phyloP scores from a whole-genome alignment of 2,113 vertebrate species.

The Stigmatopora nigra region DNA sequence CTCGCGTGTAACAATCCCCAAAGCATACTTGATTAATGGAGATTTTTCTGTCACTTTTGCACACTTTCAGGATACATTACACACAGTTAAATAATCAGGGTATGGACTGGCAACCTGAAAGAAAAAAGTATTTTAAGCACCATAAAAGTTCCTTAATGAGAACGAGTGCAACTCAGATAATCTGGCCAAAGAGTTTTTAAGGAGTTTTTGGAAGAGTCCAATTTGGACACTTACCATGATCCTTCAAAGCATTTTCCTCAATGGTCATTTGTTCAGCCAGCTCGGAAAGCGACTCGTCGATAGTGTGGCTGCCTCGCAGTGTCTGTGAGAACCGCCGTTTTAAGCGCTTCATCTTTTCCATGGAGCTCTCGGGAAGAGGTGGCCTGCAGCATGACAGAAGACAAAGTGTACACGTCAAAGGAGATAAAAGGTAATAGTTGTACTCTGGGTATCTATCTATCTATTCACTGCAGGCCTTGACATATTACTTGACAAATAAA shows the following conservation, averaged over 20 bases:
- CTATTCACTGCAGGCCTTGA: constrained; percentile 10
- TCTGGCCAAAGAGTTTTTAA: no score
- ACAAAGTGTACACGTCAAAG: neutral
- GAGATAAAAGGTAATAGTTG: neutral
- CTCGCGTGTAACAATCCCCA: neutral
- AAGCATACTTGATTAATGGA: neutral
- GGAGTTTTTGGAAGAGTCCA: no score
- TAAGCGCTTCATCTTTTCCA: constrained; percentile 92
- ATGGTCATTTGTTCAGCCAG: constrained; percentile 95
- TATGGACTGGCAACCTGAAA: no score
- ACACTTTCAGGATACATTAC: neutral
- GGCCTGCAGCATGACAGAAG: constrained; percentile 61
- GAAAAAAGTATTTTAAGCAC: no score
- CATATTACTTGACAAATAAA: constrained; percentile 7
- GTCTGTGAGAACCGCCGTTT: constrained; percentile 90
- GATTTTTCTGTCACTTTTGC: neutral
- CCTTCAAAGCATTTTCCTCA: constrained; percentile 90
- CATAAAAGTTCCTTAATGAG: no score
- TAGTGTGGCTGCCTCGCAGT: constrained; percentile 89
- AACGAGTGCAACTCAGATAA: no score
- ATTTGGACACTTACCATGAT: constrained; percentile 75
- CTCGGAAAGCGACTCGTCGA: constrained; percentile 92
- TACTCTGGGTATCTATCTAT: neutral
- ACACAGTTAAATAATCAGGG: no score
- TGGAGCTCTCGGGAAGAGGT: constrained; percentile 70